A percentile compares a stretch with the other conserved stretches of the same genome.
These are phyloP conservation scores for Burhinus oedicnemus DNA, from an alignment of 2,113 vertebrate species.

Conservation along the genomic window DNA sequence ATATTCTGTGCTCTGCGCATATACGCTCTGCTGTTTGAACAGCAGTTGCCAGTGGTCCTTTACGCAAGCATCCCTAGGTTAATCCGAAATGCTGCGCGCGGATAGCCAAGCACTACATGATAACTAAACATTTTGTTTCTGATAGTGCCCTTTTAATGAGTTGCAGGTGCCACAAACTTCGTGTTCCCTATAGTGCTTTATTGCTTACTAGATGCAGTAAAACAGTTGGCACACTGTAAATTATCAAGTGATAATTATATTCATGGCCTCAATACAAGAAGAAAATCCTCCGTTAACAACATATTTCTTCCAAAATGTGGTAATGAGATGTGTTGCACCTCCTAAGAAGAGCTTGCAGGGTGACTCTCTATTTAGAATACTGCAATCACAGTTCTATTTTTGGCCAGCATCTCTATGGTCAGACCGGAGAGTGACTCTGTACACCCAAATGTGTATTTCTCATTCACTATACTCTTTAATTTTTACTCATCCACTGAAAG, in stretches of 20 bases:
- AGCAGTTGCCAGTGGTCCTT: neutral
- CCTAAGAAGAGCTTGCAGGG: slow-evolving; percentile 65
- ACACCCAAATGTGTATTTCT: slow-evolving; percentile 4
- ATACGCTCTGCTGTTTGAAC: neutral
- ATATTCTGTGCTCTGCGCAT: neutral
- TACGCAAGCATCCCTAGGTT: neutral
- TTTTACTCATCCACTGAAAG: slow-evolving; percentile 18
- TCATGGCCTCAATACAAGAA: slow-evolving; percentile 73
- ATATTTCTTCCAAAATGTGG: slow-evolving; percentile 69
- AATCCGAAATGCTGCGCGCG: neutral
- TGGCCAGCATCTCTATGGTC: slow-evolving; percentile 30
- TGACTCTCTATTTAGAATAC: slow-evolving; percentile 63
- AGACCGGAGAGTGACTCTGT: slow-evolving; percentile 24
- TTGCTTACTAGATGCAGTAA: slow-evolving; percentile 66
- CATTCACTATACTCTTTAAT: slow-evolving; percentile 28
- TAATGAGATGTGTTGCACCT: slow-evolving; percentile 70
- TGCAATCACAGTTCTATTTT: slow-evolving; percentile 66
- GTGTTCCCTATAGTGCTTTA: slow-evolving; percentile 54
- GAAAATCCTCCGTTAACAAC: slow-evolving; percentile 72
- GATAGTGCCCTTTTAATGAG: slow-evolving; percentile 66
- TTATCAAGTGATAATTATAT: slow-evolving; percentile 78
- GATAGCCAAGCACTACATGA: slow-evolving; percentile 10
- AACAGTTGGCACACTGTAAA: slow-evolving; percentile 73
- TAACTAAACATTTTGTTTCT: slow-evolving; percentile 34
- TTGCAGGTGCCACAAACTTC: slow-evolving; percentile 65